These are phyloP conservation scores for Hippasteria phrygiana DNA, from an alignment of 53 echinoderm and acorn worm species.

Conservation along the genomic window DNA sequence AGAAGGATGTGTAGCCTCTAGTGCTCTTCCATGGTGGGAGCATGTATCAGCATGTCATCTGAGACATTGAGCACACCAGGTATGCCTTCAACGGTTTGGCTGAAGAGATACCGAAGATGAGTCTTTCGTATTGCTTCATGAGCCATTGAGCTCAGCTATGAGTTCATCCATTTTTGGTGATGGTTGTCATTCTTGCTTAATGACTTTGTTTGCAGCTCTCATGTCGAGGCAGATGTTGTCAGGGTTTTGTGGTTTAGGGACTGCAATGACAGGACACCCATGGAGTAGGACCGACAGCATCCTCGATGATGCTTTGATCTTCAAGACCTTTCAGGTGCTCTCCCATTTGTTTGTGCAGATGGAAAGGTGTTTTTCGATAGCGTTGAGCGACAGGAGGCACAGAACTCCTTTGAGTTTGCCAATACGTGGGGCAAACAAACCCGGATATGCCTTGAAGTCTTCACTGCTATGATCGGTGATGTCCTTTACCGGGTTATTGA, in stretches of 20 bases:
- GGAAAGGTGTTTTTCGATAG: conserved; percentile 54
- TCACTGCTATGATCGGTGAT: conserved; percentile 9
- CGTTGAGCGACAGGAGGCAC: conserved; percentile 63
- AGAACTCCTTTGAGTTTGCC: conserved; percentile 51
- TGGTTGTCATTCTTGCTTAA: too few species aligned
- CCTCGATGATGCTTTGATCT: neutral
- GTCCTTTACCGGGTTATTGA: conserved; percentile 14
- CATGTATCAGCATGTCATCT: conserved; percentile 57
- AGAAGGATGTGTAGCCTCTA: neutral
- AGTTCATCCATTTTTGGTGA: too few species aligned
- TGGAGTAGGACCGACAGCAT: too few species aligned
- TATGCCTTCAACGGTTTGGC: conserved; percentile 59
- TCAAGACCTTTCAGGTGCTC: conserved; percentile 2
- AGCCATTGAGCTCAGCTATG: conserved; percentile 36
- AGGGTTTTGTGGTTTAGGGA: too few species aligned
- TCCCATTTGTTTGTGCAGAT: conserved; percentile 39
- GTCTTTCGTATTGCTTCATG: conserved; percentile 73
- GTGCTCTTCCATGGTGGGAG: neutral
- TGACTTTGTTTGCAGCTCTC: too few species aligned
- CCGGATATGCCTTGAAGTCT: neutral
- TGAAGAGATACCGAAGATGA: conserved; percentile 78
- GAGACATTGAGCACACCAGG: conserved; percentile 51
- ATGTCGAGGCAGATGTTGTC: too few species aligned
- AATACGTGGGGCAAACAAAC: conserved; percentile 30
- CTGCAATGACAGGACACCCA: too few species aligned